phyloP scores from a whole-genome alignment of 1,140 invertebrate species.

The Leptopilina boulardi region DNA sequence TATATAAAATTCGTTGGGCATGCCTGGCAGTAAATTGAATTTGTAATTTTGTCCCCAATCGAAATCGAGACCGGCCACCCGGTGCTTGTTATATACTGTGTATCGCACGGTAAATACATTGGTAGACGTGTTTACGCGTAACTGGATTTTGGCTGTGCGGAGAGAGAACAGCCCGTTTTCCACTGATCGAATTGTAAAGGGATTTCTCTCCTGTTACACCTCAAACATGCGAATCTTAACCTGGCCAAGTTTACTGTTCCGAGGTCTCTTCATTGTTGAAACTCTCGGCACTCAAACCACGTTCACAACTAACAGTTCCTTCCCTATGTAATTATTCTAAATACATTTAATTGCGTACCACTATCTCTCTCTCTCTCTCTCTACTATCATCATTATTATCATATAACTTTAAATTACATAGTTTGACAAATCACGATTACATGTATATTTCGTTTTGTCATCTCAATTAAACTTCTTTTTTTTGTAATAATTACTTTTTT shows the following conservation, averaged over 20 bases:
- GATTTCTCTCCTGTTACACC: conserved; percentile 39
- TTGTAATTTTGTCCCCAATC: conserved; percentile 59
- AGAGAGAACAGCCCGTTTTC: conserved; percentile 42
- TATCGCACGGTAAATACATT: conserved; percentile 55
- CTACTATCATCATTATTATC: background rate
- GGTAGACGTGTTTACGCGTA: conserved; percentile 56
- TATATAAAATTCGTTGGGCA: conserved; percentile 41
- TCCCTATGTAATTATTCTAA: conserved; percentile 3
- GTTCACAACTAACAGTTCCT: conserved; percentile 2
- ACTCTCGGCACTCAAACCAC: conserved; percentile 5
- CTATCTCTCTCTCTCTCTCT: background rate
- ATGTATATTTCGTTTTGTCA: too few relatives aligned
- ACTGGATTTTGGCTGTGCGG: conserved; percentile 56
- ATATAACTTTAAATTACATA: background rate
- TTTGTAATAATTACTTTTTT: too few relatives aligned
- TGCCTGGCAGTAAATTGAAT: conserved; percentile 59
- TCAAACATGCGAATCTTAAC: conserved; percentile 8
- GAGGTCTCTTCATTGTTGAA: background rate
- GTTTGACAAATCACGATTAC: background rate
- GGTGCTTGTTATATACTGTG: conserved; percentile 56
- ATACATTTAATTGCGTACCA: background rate
- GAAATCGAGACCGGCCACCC: conserved; percentile 48
- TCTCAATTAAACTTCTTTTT: too few relatives aligned
- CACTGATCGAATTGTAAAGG: conserved; percentile 45
- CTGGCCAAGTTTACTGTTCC: background rate